These are phyloP conservation scores for Aphis craccivora DNA, from an alignment of 1,140 invertebrate species.

Conservation along the genomic window DNA sequence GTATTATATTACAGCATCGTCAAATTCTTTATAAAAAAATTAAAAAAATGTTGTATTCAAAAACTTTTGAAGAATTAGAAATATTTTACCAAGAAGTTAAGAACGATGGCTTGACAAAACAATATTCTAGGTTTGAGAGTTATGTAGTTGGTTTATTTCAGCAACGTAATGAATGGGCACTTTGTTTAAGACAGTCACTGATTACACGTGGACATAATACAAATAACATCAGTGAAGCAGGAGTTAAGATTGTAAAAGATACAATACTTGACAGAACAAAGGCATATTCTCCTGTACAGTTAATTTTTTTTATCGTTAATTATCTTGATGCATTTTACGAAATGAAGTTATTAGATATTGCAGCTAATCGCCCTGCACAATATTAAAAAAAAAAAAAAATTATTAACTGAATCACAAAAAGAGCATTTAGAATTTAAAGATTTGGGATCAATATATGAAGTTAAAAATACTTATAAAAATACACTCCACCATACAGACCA, in stretches of 20 bases:
- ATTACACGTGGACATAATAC: constrained; percentile 23
- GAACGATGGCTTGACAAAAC: background rate
- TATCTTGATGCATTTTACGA: background rate
- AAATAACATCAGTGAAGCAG: constrained; percentile 32
- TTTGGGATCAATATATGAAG: background rate
- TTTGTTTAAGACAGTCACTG: background rate
- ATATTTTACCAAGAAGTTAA: background rate
- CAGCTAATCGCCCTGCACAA: background rate
- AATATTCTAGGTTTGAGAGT: background rate
- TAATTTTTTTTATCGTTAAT: background rate
- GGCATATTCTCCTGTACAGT: constrained; percentile 18
- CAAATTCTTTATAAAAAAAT: background rate
- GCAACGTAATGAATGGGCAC: background rate
- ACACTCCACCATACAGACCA: background rate
- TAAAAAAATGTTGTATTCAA: constrained; percentile 1
- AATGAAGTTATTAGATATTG: background rate
- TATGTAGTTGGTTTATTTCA: background rate
- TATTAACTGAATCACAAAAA: background rate
- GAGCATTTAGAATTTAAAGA: background rate
- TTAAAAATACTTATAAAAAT: background rate
- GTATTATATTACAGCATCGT: background rate
- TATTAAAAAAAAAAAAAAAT: constrained; percentile 11
- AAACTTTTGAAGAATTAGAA: background rate
- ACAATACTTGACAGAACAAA: constrained; percentile 19
- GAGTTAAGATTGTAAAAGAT: constrained; percentile 34